Conservation (phyloP, 2,797 vertebrate genomes). For the Staurois parvus region DNA sequence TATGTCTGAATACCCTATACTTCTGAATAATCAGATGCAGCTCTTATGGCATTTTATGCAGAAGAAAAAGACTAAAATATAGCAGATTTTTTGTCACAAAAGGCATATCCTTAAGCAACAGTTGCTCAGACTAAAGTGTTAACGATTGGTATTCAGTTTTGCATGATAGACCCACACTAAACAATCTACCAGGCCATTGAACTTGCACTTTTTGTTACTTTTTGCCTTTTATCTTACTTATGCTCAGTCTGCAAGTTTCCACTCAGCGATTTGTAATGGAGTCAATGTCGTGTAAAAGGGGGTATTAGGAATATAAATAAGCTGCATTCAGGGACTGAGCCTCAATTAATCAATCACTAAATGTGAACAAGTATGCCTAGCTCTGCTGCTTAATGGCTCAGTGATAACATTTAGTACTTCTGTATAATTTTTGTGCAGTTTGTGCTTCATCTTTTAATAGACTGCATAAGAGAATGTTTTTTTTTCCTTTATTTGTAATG, state of each 20-base stretch:
- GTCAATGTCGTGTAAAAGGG: conserved; percentile 48
- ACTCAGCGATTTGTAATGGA: conserved; percentile 41
- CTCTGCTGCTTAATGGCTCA: conserved; percentile 42
- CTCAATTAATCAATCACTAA: conserved; percentile 42
- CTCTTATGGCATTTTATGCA: no score
- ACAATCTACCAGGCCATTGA: conserved; percentile 12
- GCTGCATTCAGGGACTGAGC: conserved; percentile 27
- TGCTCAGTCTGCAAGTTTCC: conserved; percentile 24
- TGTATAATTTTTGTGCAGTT: conserved; percentile 9
- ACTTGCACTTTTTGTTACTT: conserved; percentile 26
- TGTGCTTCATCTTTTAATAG: neutral
- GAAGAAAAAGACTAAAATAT: no score
- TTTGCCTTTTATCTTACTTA: conserved; percentile 44
- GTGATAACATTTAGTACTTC: conserved; percentile 31
- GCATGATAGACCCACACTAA: neutral
- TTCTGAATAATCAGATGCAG: no score
- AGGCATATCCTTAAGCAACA: no score
- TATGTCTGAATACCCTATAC: no score
- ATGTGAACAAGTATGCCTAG: conserved; percentile 29
- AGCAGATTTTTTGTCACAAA: no score
- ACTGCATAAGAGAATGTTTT: conserved; percentile 28
- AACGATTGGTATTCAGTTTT: no score
- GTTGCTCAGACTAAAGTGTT: no score
- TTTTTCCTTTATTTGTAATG: neutral
- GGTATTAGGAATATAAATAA: conserved; percentile 42